Conservation (phyloP, 2,113 vertebrate species). For the Heterocephalus glaber region DNA sequence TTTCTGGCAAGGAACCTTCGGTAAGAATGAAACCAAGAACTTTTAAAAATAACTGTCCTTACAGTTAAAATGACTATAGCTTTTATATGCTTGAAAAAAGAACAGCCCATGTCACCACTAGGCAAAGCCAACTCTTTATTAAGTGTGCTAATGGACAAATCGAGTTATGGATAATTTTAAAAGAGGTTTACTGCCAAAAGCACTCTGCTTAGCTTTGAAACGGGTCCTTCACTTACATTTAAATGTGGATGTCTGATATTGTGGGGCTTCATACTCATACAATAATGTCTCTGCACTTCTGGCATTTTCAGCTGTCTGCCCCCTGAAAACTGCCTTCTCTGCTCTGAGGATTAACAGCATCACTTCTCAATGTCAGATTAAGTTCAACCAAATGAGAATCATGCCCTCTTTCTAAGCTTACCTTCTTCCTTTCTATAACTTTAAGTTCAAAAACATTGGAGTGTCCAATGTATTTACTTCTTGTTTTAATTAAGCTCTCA, state of each 20-base stretch:
- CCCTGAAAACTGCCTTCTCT: not conserved
- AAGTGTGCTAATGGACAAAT: constrained; percentile 68
- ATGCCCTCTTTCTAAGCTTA: not conserved
- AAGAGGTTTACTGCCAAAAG: constrained; percentile 68
- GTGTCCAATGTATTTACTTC: not conserved
- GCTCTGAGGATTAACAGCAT: not conserved
- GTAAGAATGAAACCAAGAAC: constrained; percentile 83
- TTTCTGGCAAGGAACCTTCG: constrained; percentile 87
- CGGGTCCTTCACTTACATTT: not conserved
- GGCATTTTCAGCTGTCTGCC: too few relatives aligned
- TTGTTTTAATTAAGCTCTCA: constrained; percentile 45
- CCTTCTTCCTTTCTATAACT: not conserved
- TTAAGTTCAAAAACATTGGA: not conserved
- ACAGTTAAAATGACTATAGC: constrained; percentile 47
- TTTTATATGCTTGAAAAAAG: constrained; percentile 50
- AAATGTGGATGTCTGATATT: not conserved
- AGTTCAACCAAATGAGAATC: not conserved
- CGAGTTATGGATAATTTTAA: constrained; percentile 67
- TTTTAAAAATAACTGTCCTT: constrained; percentile 63
- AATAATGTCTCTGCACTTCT: not conserved
- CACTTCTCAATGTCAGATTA: not conserved
- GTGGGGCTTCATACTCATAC: not conserved
- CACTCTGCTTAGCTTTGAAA: constrained; percentile 39
- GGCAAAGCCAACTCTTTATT: constrained; percentile 68
- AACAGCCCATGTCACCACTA: constrained; percentile 54